A percentile compares a stretch with the other conserved stretches of the same genome.
Evolutionary conservation across 1,140 invertebrate genomes (phyloP).

Genomic region (Paracyclopina nana): DNA sequence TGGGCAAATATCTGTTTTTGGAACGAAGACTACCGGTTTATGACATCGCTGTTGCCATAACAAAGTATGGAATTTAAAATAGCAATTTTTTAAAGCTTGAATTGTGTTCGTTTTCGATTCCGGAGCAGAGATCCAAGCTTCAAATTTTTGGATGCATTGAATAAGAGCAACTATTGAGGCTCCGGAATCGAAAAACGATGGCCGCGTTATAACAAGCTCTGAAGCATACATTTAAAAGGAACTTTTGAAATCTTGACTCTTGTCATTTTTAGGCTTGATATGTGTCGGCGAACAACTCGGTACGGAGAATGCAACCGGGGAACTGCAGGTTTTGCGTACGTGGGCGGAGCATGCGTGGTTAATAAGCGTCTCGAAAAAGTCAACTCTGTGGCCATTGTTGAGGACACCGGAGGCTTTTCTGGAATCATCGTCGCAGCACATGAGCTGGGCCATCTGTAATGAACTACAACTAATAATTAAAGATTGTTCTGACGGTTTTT

Average conservation of each 20-base stretch:
- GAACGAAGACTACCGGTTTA: conserved; percentile 79
- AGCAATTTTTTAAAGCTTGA: too few species aligned
- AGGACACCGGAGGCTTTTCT: conserved; percentile 85
- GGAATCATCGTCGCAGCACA: conserved; percentile 88
- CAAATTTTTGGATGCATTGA: too few species aligned
- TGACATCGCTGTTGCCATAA: conserved; percentile 84
- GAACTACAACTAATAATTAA: too few species aligned
- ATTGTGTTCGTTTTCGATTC: too few species aligned
- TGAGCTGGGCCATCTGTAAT: conserved; percentile 91
- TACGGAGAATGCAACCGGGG: conserved; percentile 14
- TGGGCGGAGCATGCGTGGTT: conserved; percentile 82
- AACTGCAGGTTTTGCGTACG: conserved; percentile 68
- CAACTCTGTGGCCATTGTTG: conserved; percentile 85
- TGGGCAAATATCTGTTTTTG: conserved; percentile 89
- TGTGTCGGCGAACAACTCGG: conserved; percentile 37
- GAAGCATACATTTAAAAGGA: background rate
- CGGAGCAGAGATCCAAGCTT: too few species aligned
- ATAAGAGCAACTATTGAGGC: too few species aligned
- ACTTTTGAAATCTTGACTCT: too few species aligned
- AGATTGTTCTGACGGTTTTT: conserved; percentile 10
- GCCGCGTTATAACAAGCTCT: background rate
- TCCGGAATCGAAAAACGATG: too few species aligned
- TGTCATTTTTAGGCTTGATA: conserved; percentile 73
- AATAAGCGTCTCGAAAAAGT: conserved; percentile 88
- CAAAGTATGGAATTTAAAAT: conserved; percentile 75